Evolutionary conservation across 1,140 invertebrate genomes (phyloP).

Genomic region (Drosophila nikananu): DNA sequence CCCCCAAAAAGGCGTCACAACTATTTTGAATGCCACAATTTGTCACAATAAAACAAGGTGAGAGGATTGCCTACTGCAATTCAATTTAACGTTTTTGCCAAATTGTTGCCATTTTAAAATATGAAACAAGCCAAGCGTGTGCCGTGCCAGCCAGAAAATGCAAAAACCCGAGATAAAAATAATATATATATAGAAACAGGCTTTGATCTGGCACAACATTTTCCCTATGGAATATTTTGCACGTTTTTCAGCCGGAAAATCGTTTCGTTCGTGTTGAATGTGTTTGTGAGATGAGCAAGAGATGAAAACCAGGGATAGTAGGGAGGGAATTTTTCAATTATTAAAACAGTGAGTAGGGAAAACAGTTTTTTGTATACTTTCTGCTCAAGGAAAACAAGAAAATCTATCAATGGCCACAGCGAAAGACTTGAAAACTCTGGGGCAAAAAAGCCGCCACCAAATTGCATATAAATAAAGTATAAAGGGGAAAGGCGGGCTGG

Average conservation of each 20-base stretch:
- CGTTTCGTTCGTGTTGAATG: conserved; percentile 24
- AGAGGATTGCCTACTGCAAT: conserved; percentile 35
- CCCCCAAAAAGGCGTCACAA: conserved; percentile 30
- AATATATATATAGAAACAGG: conserved; percentile 11
- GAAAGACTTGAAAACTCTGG: background rate
- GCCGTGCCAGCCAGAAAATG: conserved; percentile 15
- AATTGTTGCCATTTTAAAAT: conserved; percentile 71
- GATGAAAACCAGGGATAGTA: conserved; percentile 14
- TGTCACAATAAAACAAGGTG: conserved; percentile 23
- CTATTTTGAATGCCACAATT: conserved; percentile 56
- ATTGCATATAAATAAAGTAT: conserved; percentile 10
- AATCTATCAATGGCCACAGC: conserved; percentile 28
- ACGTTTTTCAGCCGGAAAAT: conserved; percentile 48
- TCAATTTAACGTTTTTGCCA: conserved; percentile 57
- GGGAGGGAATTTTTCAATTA: conserved; percentile 39
- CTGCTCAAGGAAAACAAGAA: background rate
- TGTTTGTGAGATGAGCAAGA: background rate
- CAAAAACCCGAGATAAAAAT: conserved; percentile 30
- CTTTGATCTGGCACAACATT: conserved; percentile 38
- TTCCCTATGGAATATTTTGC: conserved; percentile 52
- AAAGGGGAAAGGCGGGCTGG: background rate
- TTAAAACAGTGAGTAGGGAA: conserved; percentile 19
- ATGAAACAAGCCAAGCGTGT: conserved; percentile 29
- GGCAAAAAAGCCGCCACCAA: background rate
- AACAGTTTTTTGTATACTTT: conserved; percentile 2